Evolutionary conservation across 2,113 vertebrate genomes (phyloP), one percentile per base, ranked within the genome.

Genomic region (Balaeniceps rex): DNA sequence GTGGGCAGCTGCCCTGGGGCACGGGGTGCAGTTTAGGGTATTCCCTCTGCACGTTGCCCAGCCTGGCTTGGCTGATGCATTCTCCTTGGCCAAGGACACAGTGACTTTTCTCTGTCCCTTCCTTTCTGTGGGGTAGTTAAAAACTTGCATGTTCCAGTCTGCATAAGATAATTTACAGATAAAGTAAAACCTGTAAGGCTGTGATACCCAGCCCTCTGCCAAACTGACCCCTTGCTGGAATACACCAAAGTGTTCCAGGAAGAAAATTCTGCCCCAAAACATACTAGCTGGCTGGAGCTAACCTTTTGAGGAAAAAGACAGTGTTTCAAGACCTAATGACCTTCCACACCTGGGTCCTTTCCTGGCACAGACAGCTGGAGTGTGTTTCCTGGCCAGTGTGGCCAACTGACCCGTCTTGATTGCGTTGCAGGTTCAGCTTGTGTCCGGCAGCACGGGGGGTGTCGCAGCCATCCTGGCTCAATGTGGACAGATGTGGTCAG

Each of bases 381-480:
- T 0, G 0, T 65, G 36, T 88, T 88, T 83, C 44, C 46, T 60
- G 22, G n/a, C 17, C 10, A 38, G 3, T 13, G 21, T 49, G 38
- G 28, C 49, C 24, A 58, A 7, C 54, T 25, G 66, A 61, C 28
- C 34, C 2, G 1, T 11, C 31, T 12, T 94, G 49, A 75, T 46
- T 49, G 44, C 3, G 0, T 28, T 87, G 49, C 24, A 70, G 9
- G 21, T 88, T 80, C 44, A 83, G 28, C 17, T 58, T 52, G 40
- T 81, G 65, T 24, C 18, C 0, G 1, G 55, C 22, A 94, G 52
- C 15, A 4, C 4, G 7, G 42, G 13, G 28, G 33, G 7, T 31
- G 31, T 15, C 1, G 1, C 31, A 85, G n/a, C 33, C 36, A 55
- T 28, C 44, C 47, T 0, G 0, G 28, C 22, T 79, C 33, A 54